phyloP scores from a whole-genome alignment of 2,797 vertebrate species.

The Sebastes paucispinis region DNA sequence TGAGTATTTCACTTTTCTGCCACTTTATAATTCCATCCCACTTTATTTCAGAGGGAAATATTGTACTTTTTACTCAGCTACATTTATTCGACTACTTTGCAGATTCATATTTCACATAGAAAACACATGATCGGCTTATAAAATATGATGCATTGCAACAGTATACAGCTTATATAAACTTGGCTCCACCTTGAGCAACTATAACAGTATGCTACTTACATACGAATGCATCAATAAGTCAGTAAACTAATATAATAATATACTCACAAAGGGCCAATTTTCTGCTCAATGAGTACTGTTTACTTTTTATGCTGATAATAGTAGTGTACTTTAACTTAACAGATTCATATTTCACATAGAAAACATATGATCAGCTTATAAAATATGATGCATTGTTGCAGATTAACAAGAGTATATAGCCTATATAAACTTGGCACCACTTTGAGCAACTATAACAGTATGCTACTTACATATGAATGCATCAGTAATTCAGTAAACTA shows the following conservation, averaged over 20 bases:
- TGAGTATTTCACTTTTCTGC: background rate
- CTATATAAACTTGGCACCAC: background rate
- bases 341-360: background rate
- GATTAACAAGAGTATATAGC: background rate
- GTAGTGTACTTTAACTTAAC: no score
- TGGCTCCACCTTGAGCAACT: background rate
- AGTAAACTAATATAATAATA: background rate
- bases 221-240: background rate
- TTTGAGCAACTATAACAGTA: background rate
- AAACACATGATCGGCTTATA: background rate
- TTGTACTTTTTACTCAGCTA: background rate
- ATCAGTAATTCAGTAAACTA: background rate
- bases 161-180: background rate
- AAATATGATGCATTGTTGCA: background rate
- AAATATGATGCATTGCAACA: background rate
- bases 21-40: background rate
- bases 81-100: background rate
- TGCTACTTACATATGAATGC: background rate
- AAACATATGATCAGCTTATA: background rate
- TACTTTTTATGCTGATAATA: background rate
- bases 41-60: background rate
- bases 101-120: background rate
- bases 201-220: background rate
- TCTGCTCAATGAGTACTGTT: background rate
- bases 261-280: background rate